These are phyloP conservation scores for Chionomys nivalis DNA, from an alignment of 2,113 vertebrate genomes.

Conservation along the genomic window DNA sequence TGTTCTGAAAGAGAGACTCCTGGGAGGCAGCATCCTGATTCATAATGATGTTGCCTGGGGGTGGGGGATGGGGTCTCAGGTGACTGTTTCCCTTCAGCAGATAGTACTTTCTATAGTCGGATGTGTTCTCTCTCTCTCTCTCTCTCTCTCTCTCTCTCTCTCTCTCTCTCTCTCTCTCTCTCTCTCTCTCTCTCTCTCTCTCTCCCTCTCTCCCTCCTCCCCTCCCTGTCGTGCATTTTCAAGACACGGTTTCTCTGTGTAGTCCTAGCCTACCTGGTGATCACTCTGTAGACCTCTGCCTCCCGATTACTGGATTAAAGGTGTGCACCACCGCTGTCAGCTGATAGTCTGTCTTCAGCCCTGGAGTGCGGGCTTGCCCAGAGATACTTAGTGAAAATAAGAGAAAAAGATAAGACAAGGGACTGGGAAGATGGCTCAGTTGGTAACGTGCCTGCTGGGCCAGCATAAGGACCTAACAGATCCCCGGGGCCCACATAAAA, in stretches of 20 bases:
- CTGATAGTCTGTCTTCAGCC: not conserved
- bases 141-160: too few relatives aligned
- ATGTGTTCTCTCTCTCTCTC: not conserved
- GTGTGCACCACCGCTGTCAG: not conserved
- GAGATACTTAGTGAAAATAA: conserved; percentile 52
- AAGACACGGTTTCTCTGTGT: not conserved
- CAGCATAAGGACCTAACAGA: not conserved
- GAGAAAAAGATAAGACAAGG: not conserved
- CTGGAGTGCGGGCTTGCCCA: not conserved
- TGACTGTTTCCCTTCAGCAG: conserved; percentile 18
- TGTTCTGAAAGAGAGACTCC: not conserved
- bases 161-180: too few relatives aligned
- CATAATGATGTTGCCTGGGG: not conserved
- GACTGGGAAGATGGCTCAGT: not conserved
- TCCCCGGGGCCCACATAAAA: not conserved
- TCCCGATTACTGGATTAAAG: not conserved
- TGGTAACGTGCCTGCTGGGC: not conserved
- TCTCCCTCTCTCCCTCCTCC: too few relatives aligned
- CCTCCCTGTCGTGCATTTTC: not conserved
- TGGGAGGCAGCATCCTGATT: not conserved
- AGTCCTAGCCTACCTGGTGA: not conserved
- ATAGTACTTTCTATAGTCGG: not conserved
- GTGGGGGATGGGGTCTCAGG: not conserved
- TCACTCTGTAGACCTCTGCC: not conserved
- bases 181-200: too few relatives aligned